These are phyloP conservation scores for Bothrops jararaca DNA, from an alignment of 2,113 vertebrate species.

Conservation along the genomic window DNA sequence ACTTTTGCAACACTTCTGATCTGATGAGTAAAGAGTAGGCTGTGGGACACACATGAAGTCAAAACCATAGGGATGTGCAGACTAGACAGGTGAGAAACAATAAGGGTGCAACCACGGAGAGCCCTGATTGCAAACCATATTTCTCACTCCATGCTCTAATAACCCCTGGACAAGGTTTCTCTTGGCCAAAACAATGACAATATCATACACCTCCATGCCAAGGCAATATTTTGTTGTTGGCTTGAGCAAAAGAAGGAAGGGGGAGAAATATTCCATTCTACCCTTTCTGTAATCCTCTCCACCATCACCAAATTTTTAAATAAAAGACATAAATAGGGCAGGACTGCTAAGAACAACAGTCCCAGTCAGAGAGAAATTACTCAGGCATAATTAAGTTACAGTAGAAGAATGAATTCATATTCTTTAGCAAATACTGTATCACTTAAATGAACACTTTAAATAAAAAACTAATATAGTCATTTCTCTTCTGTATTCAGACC, in stretches of 20 bases:
- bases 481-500: conserved; percentile 4
- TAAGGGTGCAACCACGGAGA: not conserved
- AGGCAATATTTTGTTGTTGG: not conserved
- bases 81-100: not conserved
- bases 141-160: not conserved
- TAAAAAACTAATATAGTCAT: not conserved
- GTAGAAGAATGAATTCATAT: not conserved
- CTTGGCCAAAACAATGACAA: not conserved
- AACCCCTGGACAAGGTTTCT: not conserved
- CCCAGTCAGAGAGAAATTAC: not conserved
- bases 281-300: not conserved
- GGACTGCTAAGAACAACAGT: not conserved
- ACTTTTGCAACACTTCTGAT: not conserved
- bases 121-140: not conserved
- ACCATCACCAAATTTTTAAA: not conserved
- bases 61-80: not conserved
- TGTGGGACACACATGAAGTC: not conserved
- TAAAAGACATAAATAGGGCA: not conserved
- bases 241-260: not conserved
- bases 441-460: conserved; percentile 6
- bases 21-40: not conserved
- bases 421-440: not conserved
- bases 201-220: not conserved
- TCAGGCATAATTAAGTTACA: not conserved
- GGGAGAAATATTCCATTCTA: not conserved